Conservation (phyloP, 2,797 vertebrate species). For the Cacajao melanocephalus region DNA sequence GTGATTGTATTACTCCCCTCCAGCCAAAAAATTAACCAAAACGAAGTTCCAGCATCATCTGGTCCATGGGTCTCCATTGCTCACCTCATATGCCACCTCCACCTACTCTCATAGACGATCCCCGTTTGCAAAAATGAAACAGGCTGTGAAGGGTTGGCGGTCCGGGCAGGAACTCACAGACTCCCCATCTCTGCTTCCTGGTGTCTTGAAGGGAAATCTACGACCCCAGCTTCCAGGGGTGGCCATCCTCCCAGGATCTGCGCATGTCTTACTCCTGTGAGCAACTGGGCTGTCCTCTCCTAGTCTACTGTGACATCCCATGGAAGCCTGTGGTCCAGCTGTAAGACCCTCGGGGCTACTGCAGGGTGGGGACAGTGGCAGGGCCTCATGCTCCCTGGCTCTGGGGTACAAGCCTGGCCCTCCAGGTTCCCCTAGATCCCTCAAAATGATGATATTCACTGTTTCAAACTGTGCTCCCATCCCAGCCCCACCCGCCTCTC, state of each 20-base stretch:
- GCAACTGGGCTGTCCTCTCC: conserved; percentile 66
- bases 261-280: conserved; percentile 19
- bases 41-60: background rate
- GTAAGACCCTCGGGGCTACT: conserved; percentile 36
- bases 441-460: background rate
- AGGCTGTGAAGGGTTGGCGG: background rate
- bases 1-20: background rate
- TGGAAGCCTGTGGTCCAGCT: conserved; percentile 70
- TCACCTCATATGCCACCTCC: background rate
- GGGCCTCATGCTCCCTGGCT: background rate
- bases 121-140: background rate
- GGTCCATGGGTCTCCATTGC: background rate
- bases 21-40: background rate
- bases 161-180: background rate
- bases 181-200: background rate
- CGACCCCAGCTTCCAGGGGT: accelerated
- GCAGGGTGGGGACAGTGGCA: background rate
- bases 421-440: background rate
- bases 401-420: background rate
- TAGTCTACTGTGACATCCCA: conserved; percentile 41
- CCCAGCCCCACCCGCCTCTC: too few relatives aligned
- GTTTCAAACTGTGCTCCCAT: background rate
- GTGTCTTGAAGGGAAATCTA: conserved; percentile 43
- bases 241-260: background rate
- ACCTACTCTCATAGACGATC: accelerated